Percentiles rank a stretch among this genome's conserved stretches.
phyloP scores from a whole-genome alignment of 2,888 invertebrate genomes.

The Synergus gifuensis region DNA sequence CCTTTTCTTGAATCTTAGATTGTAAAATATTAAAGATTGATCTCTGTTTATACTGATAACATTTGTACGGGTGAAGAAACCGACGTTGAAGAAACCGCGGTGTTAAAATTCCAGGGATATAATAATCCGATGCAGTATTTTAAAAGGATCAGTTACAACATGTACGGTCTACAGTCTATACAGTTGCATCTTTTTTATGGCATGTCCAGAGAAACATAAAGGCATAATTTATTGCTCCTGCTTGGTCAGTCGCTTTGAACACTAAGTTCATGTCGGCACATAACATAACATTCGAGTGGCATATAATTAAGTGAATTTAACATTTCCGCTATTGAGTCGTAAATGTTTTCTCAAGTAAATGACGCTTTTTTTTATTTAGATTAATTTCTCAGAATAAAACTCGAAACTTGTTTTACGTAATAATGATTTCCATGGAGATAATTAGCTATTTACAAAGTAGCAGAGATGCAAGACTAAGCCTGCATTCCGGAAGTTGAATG shows the following conservation, averaged over 20 bases:
- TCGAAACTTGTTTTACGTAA: slow-evolving; percentile 12
- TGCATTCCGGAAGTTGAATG: not conserved
- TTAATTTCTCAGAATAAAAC: slow-evolving; percentile 15
- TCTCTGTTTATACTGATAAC: not conserved
- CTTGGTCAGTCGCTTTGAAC: slow-evolving; percentile 25
- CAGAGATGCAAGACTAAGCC: slow-evolving; percentile 16
- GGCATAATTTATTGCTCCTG: slow-evolving; percentile 55
- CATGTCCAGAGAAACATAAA: slow-evolving; percentile 53
- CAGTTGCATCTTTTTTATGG: slow-evolving; percentile 57
- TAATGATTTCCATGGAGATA: slow-evolving; percentile 17
- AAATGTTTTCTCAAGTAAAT: slow-evolving; percentile 15
- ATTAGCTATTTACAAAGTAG: slow-evolving; percentile 28
- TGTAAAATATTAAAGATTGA: not conserved
- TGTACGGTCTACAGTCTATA: slow-evolving; percentile 46
- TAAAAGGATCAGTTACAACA: slow-evolving; percentile 48
- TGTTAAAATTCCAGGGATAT: slow-evolving; percentile 7
- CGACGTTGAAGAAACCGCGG: not conserved
- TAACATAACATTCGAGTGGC: slow-evolving; percentile 31
- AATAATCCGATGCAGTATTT: slow-evolving; percentile 43
- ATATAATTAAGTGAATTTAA: slow-evolving; percentile 35
- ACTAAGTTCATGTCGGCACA: not conserved
- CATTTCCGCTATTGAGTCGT: slow-evolving; percentile 27
- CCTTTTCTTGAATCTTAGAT: not conserved
- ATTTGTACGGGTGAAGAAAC: not conserved
- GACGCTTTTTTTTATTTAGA: slow-evolving; percentile 20